Percentiles rank a stretch among this genome's conserved stretches.
Conservation (phyloP, 2,888 invertebrate species). For the Galerucella calmariensis region DNA sequence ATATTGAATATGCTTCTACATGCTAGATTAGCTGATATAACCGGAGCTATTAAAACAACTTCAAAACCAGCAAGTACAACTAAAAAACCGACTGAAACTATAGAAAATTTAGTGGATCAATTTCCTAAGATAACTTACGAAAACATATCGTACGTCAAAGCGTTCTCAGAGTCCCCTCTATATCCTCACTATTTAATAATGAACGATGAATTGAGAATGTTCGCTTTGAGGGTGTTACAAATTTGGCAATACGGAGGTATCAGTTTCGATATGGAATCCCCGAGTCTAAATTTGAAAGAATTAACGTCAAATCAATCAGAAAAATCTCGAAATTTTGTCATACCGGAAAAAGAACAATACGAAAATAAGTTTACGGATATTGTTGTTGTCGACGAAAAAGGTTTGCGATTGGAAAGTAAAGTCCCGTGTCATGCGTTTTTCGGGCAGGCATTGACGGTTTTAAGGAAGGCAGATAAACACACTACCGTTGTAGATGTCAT, state of each 20-base stretch:
- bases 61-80: conserved; percentile 16
- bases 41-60: conserved; percentile 14
- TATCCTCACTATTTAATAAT: conserved; percentile 66
- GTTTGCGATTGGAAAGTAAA: conserved; percentile 62
- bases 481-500: conserved; percentile 52
- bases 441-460: conserved; percentile 59
- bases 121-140: conserved; percentile 64
- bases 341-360: conserved; percentile 42
- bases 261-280: conserved; percentile 55
- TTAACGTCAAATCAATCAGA: conserved; percentile 29
- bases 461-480: conserved; percentile 48
- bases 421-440: conserved; percentile 64
- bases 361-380: conserved; percentile 49
- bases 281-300: conserved; percentile 11
- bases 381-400: conserved; percentile 61
- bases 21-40: conserved; percentile 26
- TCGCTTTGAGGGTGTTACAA: conserved; percentile 67
- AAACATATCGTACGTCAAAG: conserved; percentile 62
- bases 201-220: conserved; percentile 64
- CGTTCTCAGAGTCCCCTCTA: conserved; percentile 67
- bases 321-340: conserved; percentile 40
- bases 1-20: conserved; percentile 42
- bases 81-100: conserved; percentile 28
- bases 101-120: conserved; percentile 47
- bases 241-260: conserved; percentile 71